Percentiles rank a stretch among this genome's conserved stretches.
These are phyloP conservation scores for Clistopyga incitator DNA, from an alignment of 2,888 invertebrate species.

Conservation along the genomic window DNA sequence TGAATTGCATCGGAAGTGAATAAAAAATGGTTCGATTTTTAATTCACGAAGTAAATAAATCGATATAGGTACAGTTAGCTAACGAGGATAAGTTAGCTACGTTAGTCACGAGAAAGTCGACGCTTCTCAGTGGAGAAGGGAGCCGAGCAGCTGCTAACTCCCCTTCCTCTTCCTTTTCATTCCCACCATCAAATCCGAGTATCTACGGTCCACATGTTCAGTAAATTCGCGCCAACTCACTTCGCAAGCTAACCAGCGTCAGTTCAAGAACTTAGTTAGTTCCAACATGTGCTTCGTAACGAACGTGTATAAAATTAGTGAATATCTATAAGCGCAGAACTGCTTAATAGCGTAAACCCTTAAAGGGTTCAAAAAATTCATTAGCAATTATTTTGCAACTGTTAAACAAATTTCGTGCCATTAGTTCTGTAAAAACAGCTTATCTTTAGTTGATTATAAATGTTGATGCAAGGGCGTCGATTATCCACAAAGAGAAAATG, in stretches of 20 bases:
- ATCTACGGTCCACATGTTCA: not conserved
- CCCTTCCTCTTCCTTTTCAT: slow-evolving; percentile 12
- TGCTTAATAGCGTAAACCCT: not conserved
- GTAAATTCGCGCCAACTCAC: slow-evolving; percentile 11
- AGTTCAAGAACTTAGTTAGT: slow-evolving; percentile 2
- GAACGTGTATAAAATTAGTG: not conserved
- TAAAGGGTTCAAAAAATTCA: not conserved
- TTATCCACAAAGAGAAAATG: not conserved
- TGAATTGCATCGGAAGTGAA: no score
- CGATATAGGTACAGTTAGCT: no score
- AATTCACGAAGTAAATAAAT: no score
- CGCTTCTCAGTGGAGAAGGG: not conserved
- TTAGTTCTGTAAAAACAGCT: no score
- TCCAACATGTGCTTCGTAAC: slow-evolving; percentile 24
- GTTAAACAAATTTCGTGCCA: no score
- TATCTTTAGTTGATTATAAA: not conserved
- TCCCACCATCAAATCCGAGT: not conserved
- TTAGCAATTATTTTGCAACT: not conserved
- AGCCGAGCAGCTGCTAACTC: slow-evolving; percentile 9
- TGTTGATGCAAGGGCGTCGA: slow-evolving; percentile 8
- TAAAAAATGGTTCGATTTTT: no score
- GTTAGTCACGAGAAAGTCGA: no score
- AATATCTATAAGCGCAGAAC: no score
- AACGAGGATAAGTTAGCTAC: no score
- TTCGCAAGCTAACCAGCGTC: not conserved